A percentile compares a stretch with the other conserved stretches of the same genome.
Conservation (phyloP, 37 sponge, comb jelly and placozoan species). For the Eunapius fragilis region DNA sequence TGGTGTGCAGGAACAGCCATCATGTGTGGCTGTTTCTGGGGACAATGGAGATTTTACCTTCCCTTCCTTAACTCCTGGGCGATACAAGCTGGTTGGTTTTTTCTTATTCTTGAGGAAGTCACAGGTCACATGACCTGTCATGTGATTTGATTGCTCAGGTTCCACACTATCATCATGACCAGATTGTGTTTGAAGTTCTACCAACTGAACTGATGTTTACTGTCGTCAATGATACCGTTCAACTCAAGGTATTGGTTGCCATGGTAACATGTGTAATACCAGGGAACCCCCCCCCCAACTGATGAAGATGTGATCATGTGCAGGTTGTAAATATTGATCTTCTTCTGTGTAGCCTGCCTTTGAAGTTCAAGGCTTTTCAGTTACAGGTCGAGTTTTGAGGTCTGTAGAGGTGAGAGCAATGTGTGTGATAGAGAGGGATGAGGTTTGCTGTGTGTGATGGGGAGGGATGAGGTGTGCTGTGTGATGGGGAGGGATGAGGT, state of each 20-base stretch:
- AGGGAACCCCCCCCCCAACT: too few species aligned
- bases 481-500: too few species aligned
- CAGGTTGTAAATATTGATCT: neutral
- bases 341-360: conserved; percentile 58
- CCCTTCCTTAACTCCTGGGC: conserved; percentile 71
- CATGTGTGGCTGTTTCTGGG: conserved; percentile 55
- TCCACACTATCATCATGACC: conserved; percentile 66
- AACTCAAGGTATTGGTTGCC: conserved; percentile 34
- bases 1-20: neutral
- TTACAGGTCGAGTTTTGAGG: conserved; percentile 64
- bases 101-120: neutral
- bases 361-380: conserved; percentile 88
- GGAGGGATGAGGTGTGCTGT: too few species aligned
- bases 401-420: conserved; percentile 39
- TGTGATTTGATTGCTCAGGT: conserved; percentile 20
- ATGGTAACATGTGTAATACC: too few species aligned
- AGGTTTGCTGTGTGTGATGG: too few species aligned
- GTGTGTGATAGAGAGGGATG: too few species aligned
- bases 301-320: too few species aligned
- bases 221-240: conserved; percentile 67
- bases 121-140: neutral
- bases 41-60: conserved; percentile 62
- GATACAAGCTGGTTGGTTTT: conserved; percentile 52
- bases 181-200: conserved; percentile 76
- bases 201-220: conserved; percentile 63